These are phyloP conservation scores for Notarius quadriscutis DNA, from an alignment of 2,113 vertebrate species.

Conservation along the genomic window DNA sequence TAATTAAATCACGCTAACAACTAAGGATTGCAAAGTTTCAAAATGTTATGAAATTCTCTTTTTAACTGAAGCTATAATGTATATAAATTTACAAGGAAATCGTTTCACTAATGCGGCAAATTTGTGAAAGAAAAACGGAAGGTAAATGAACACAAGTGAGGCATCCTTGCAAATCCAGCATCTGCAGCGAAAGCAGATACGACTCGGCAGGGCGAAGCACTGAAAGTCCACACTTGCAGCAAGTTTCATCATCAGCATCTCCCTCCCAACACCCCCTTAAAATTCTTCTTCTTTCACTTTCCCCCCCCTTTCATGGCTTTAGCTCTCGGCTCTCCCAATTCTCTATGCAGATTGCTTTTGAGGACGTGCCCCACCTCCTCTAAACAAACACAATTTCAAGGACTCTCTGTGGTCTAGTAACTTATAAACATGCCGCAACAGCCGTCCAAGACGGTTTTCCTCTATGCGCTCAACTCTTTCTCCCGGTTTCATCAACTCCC, in stretches of 20 bases:
- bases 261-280: conserved; percentile 60
- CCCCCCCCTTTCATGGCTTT: conserved; percentile 44
- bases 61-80: neutral
- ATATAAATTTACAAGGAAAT: too few species aligned
- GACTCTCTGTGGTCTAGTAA: conserved; percentile 68
- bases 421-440: conserved; percentile 58
- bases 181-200: conserved; percentile 36
- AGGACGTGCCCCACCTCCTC: conserved; percentile 57
- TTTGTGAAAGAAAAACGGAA: neutral
- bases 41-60: neutral
- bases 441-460: conserved; percentile 51
- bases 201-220: conserved; percentile 23
- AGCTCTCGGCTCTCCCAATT: conserved; percentile 66
- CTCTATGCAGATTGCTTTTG: conserved; percentile 72
- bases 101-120: neutral
- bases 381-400: conserved; percentile 68
- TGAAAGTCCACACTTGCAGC: conserved; percentile 66
- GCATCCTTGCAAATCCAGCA: conserved; percentile 23
- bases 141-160: conserved; percentile 8
- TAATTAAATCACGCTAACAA: neutral
- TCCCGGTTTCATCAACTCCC: conserved; percentile 73
- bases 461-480: conserved; percentile 64
- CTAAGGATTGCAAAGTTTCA: neutral
- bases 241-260: conserved; percentile 72
- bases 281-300: conserved; percentile 65